These are phyloP conservation scores for Hedya salicella DNA, from an alignment of 2,888 invertebrate species.

Conservation along the genomic window DNA sequence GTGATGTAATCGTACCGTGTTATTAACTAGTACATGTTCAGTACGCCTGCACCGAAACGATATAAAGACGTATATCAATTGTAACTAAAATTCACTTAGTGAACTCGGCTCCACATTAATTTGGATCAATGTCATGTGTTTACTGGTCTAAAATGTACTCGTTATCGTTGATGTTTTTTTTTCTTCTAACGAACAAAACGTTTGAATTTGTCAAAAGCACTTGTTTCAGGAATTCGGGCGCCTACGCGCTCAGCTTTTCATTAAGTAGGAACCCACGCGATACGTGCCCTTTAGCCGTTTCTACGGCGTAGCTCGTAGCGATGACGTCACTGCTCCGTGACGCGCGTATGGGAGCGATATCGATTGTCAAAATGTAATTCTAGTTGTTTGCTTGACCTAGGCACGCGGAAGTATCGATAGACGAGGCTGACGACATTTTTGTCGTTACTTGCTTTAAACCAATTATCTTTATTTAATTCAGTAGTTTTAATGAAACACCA, in stretches of 20 bases:
- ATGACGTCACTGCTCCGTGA: constrained; percentile 69
- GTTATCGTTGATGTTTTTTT: constrained; percentile 13
- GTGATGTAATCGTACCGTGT: constrained; percentile 65
- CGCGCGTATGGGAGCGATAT: constrained; percentile 53
- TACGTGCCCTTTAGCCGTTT: constrained; percentile 62
- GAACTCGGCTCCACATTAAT: background rate
- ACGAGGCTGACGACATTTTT: constrained; percentile 62
- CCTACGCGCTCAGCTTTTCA: constrained; percentile 51
- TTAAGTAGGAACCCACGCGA: constrained; percentile 55
- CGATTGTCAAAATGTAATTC: constrained; percentile 46
- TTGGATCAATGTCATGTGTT: constrained; percentile 1
- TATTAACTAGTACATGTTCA: constrained; percentile 38
- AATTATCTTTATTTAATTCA: constrained; percentile 5
- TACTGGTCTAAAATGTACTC: background rate
- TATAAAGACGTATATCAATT: constrained; percentile 18
- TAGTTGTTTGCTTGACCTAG: constrained; percentile 28
- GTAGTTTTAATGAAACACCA: constrained; percentile 1
- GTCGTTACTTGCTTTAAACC: constrained; percentile 38
- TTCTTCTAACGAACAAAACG: constrained; percentile 13
- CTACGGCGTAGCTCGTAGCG: constrained; percentile 56
- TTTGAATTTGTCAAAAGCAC: constrained; percentile 48
- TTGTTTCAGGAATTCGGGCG: constrained; percentile 52
- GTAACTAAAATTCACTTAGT: constrained; percentile 16
- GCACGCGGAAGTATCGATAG: constrained; percentile 72
- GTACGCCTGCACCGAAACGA: constrained; percentile 24